phyloP scores from a whole-genome alignment of 1,140 invertebrate species.

The Drosophila orosa region DNA sequence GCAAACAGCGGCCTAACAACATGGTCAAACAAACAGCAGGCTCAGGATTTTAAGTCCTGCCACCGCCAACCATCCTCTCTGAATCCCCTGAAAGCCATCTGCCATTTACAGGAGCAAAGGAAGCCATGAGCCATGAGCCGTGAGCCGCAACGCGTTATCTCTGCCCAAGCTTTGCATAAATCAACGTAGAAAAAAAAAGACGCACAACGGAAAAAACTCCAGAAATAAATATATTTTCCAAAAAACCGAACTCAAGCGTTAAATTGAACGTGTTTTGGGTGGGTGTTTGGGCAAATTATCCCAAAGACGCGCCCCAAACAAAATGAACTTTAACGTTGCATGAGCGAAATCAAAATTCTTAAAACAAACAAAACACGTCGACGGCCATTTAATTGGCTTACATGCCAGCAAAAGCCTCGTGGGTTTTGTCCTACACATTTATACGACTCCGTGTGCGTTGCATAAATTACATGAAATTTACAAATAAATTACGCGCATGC shows the following conservation, averaged over 20 bases:
- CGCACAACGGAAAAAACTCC: constrained; percentile 26
- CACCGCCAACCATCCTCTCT: neutral
- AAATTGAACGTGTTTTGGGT: constrained; percentile 56
- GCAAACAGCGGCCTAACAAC: constrained; percentile 48
- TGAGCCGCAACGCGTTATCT: constrained; percentile 73
- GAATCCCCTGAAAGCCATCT: constrained; percentile 34
- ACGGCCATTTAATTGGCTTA: constrained; percentile 76
- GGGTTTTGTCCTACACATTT: constrained; percentile 27
- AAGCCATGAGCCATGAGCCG: constrained; percentile 33
- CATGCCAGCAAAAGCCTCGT: constrained; percentile 34
- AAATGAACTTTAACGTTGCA: constrained; percentile 69
- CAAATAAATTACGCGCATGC: constrained; percentile 79
- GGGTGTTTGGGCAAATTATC: constrained; percentile 61
- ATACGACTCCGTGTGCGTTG: constrained; percentile 48
- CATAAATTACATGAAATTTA: constrained; percentile 73
- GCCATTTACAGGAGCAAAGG: constrained; percentile 37
- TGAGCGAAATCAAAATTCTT: constrained; percentile 63
- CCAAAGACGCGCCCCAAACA: constrained; percentile 60
- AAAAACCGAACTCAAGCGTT: constrained; percentile 75
- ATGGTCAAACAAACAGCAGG: constrained; percentile 63
- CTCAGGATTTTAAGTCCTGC: constrained; percentile 46
- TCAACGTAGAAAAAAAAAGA: constrained; percentile 53
- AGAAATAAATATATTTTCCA: constrained; percentile 44
- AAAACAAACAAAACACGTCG: constrained; percentile 72
- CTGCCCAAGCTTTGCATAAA: constrained; percentile 74